Percentiles rank a stretch among this genome's conserved stretches.
Conservation (phyloP, 2,113 vertebrate genomes). For the Nerophis ophidion region DNA sequence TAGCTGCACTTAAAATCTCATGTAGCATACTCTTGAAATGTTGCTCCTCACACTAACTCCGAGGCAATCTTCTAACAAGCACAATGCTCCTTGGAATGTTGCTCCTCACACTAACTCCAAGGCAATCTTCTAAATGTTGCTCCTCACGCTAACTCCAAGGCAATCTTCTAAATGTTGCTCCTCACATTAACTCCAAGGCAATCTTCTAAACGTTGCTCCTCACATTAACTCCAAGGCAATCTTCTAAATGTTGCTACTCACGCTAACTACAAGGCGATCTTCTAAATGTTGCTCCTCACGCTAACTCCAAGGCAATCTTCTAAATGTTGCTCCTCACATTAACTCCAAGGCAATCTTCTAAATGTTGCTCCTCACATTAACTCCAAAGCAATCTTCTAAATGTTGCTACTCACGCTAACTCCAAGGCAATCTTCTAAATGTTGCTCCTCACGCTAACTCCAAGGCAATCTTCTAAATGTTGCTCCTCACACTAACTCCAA, state of each 20-base stretch:
- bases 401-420: slow-evolving; percentile 83
- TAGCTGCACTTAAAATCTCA: too few species aligned
- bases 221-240: slow-evolving; percentile 94
- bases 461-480: slow-evolving; percentile 74
- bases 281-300: slow-evolving; percentile 72
- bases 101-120: slow-evolving; percentile 61
- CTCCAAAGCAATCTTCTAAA: slow-evolving; percentile 81
- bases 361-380: slow-evolving; percentile 79
- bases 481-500: slow-evolving; percentile 89
- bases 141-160: slow-evolving; percentile 92
- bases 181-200: slow-evolving; percentile 93
- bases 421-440: slow-evolving; percentile 77
- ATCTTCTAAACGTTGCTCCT: slow-evolving; percentile 70
- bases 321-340: slow-evolving; percentile 75
- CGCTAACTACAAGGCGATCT: slow-evolving; percentile 91
- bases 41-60: slow-evolving; percentile 75
- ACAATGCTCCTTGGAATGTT: slow-evolving; percentile 79
- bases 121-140: too few species aligned
- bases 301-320: slow-evolving; percentile 87
- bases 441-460: slow-evolving; percentile 85
- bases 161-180: slow-evolving; percentile 66
- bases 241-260: slow-evolving; percentile 64
- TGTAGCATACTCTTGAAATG: too few species aligned
- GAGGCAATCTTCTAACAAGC: slow-evolving; percentile 90
- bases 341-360: slow-evolving; percentile 85